phyloP scores from a whole-genome alignment of 2,797 vertebrate species.

The Lagorchestes hirsutus region DNA sequence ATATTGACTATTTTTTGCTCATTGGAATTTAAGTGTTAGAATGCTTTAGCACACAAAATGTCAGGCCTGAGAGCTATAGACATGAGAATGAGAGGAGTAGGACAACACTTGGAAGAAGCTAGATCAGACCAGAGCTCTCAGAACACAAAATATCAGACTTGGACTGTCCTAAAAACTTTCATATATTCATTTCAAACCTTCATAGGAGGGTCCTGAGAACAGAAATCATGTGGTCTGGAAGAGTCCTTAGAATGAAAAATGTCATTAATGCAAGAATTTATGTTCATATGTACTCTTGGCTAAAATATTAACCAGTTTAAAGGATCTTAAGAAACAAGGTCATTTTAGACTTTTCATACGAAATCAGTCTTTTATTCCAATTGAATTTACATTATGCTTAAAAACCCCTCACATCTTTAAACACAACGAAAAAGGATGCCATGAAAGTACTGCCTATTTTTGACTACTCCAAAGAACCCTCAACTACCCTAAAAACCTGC shows the following conservation, averaged over 20 bases:
- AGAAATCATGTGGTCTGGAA: background rate
- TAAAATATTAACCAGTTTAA: background rate
- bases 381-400: background rate
- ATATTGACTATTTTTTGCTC: too few relatives aligned
- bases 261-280: background rate
- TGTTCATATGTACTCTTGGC: background rate
- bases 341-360: background rate
- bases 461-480: too few relatives aligned
- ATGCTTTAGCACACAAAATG: background rate
- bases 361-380: background rate
- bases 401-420: too few relatives aligned
- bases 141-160: background rate
- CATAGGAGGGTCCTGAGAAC: background rate
- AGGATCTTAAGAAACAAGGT: background rate
- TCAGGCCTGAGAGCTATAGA: background rate
- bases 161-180: background rate
- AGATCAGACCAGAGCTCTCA: background rate
- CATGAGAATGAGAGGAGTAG: background rate
- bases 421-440: too few relatives aligned
- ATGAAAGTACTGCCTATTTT: too few relatives aligned
- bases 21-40: too few relatives aligned
- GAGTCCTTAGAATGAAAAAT: background rate
- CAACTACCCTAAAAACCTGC: too few relatives aligned
- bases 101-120: background rate
- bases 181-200: too few relatives aligned